These are phyloP conservation scores for Sternarchorhynchus goeldii DNA, from an alignment of 2,797 vertebrate species.

Conservation along the genomic window DNA sequence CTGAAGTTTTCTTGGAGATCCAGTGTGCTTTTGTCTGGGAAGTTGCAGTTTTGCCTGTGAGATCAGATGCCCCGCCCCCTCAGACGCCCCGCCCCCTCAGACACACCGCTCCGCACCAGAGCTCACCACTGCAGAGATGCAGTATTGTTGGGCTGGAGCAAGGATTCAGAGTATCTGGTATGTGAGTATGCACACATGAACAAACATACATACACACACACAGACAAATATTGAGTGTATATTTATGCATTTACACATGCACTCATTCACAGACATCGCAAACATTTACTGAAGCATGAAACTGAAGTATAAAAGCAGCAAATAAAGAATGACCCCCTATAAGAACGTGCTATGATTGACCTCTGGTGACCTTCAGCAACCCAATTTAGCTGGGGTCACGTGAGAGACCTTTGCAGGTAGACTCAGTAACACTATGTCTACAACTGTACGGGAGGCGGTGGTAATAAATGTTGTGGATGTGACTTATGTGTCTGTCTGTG, in stretches of 20 bases:
- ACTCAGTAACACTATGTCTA: not conserved
- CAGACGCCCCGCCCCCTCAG: too few relatives aligned
- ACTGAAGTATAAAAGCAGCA: not conserved
- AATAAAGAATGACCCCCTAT: not conserved
- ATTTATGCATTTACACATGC: constrained; percentile 59
- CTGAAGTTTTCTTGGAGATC: too few relatives aligned
- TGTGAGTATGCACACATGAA: not conserved
- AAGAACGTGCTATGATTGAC: not conserved
- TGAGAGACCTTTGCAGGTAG: not conserved
- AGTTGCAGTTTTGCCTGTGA: too few relatives aligned
- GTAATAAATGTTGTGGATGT: not conserved
- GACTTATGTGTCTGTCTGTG: not conserved
- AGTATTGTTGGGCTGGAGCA: not conserved
- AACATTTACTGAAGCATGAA: not conserved
- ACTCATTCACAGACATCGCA: constrained; percentile 13
- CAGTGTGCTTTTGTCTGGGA: too few relatives aligned
- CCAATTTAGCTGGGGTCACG: not conserved
- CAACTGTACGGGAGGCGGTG: not conserved
- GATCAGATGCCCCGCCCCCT: too few relatives aligned
- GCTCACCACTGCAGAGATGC: not conserved
- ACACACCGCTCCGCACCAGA: not conserved
- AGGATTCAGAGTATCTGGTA: not conserved
- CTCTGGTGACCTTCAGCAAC: not conserved
- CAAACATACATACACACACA: not conserved
- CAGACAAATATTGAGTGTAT: constrained; percentile 33